phyloP scores from a whole-genome alignment of 2,888 invertebrate species.

The Galeopsomyia nigrocyanea region DNA sequence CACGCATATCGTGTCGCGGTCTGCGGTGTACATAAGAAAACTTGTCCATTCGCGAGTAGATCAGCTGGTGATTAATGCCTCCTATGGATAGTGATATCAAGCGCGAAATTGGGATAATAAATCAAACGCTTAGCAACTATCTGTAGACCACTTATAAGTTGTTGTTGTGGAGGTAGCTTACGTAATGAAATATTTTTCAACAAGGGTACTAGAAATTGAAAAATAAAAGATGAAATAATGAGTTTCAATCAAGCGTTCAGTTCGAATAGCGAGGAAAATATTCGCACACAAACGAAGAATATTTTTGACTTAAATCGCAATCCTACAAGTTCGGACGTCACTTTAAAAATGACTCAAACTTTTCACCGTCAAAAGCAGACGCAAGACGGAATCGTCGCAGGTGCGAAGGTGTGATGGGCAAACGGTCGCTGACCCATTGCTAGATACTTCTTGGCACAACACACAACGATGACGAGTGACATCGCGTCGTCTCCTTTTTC shows the following conservation, averaged over 20 bases:
- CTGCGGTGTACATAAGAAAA: too few relatives aligned
- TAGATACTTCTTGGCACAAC: background rate
- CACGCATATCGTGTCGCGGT: too few relatives aligned
- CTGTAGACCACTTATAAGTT: too few relatives aligned
- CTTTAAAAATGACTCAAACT: conserved; percentile 49
- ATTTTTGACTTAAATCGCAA: background rate
- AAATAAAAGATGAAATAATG: background rate
- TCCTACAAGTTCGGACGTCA: background rate
- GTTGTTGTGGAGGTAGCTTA: too few relatives aligned
- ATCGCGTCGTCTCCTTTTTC: conserved; percentile 37
- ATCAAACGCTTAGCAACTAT: too few relatives aligned
- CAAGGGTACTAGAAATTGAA: background rate
- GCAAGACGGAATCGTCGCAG: conserved; percentile 40
- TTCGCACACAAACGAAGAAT: too few relatives aligned
- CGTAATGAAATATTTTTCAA: too few relatives aligned
- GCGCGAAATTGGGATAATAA: too few relatives aligned
- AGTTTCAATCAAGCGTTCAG: background rate
- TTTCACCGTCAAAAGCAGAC: conserved; percentile 52
- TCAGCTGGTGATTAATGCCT: too few relatives aligned
- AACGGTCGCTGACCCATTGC: conserved; percentile 52
- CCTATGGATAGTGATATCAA: too few relatives aligned
- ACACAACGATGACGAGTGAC: too few relatives aligned
- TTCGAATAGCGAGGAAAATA: background rate
- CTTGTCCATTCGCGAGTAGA: too few relatives aligned
- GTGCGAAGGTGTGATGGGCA: conserved; percentile 44